Evolutionary conservation across 2,113 vertebrate genomes (phyloP).

Genomic region (Australoheros scitulus): DNA sequence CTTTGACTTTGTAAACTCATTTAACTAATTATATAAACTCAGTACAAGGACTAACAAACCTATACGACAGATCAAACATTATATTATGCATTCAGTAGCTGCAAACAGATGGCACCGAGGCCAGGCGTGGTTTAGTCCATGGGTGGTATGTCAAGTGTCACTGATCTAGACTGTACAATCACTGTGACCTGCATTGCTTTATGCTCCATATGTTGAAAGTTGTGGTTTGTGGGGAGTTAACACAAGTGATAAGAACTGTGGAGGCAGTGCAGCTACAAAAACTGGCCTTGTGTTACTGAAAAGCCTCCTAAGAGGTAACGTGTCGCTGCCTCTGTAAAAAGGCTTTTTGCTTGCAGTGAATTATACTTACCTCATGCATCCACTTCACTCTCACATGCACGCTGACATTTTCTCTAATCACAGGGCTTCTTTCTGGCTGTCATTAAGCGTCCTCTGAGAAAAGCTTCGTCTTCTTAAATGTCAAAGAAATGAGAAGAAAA

Average conservation of each 20-base stretch:
- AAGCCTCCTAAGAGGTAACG: background rate
- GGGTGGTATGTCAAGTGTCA: background rate
- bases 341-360: background rate
- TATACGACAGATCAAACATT: too few relatives aligned
- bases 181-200: background rate
- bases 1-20: too few relatives aligned
- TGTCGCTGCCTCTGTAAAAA: background rate
- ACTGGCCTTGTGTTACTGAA: rapidly evolving
- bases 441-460: background rate
- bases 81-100: too few relatives aligned
- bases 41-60: too few relatives aligned
- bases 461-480: background rate
- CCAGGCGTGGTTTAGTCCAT: background rate
- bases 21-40: too few relatives aligned
- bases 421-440: background rate
- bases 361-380: background rate
- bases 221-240: too few relatives aligned
- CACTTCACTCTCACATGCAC: background rate
- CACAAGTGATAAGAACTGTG: rapidly evolving
- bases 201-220: too few relatives aligned
- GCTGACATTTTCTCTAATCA: conserved; percentile 32
- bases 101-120: too few relatives aligned
- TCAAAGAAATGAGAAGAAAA: conserved; percentile 1
- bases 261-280: background rate
- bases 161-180: background rate